Conservation (phyloP, 2,797 vertebrate species). For the Anas georgica region DNA sequence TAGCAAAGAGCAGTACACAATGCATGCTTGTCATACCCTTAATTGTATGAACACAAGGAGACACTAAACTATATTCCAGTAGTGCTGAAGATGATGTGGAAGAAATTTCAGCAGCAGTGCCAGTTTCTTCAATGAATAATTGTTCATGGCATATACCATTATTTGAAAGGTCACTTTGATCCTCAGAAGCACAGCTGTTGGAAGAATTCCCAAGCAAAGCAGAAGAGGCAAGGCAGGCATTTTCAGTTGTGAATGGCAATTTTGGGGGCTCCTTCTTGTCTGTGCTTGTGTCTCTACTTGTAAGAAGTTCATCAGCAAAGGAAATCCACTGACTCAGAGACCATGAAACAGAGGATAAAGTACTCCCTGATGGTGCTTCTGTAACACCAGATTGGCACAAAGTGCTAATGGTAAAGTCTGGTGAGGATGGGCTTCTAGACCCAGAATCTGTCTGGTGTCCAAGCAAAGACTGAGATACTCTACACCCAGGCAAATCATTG, state of each 20-base stretch:
- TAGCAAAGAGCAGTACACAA: constrained; percentile 51
- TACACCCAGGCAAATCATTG: constrained; percentile 77
- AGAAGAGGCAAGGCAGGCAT: constrained; percentile 63
- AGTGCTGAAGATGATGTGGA: constrained; percentile 71
- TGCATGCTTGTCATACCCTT: constrained; percentile 79
- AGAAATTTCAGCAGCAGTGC: constrained; percentile 62
- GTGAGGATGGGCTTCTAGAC: constrained; percentile 81
- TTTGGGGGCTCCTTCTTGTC: constrained; percentile 71
- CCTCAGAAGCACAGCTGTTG: constrained; percentile 78
- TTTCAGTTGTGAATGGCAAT: constrained; percentile 70
- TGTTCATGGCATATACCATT: constrained; percentile 62
- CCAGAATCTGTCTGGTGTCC: constrained; percentile 75
- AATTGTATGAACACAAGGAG: constrained; percentile 71
- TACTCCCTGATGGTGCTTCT: constrained; percentile 65
- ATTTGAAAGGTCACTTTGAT: constrained; percentile 74
- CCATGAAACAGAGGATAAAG: constrained; percentile 74
- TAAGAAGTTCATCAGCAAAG: constrained; percentile 80
- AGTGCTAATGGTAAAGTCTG: constrained; percentile 69
- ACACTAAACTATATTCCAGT: constrained; percentile 69
- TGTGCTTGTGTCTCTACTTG: constrained; percentile 51
- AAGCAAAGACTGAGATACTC: constrained; percentile 77
- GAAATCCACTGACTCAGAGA: constrained; percentile 86
- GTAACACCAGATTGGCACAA: constrained; percentile 64
- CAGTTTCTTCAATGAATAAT: constrained; percentile 73
- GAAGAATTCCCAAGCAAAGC: constrained; percentile 73